phyloP scores from a whole-genome alignment of 2,113 vertebrate species.

The Centropus unirufus region DNA sequence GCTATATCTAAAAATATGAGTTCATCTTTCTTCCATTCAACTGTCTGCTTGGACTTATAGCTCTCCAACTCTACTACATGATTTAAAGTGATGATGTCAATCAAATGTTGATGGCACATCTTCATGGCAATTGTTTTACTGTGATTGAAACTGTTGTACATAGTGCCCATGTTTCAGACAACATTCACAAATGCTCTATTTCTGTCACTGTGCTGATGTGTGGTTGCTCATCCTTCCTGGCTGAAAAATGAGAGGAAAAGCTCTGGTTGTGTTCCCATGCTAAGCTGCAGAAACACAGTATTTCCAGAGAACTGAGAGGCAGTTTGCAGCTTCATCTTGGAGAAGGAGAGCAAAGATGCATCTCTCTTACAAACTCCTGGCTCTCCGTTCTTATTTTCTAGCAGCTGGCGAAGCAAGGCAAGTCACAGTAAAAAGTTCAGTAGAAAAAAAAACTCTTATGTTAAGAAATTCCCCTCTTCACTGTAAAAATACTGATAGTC shows the following conservation, averaged over 20 bases:
- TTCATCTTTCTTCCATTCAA: neutral
- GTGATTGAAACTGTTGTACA: constrained; percentile 20
- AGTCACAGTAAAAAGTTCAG: neutral
- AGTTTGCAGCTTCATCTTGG: neutral
- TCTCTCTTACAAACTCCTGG: neutral
- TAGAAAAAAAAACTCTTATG: neutral
- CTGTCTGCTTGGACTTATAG: neutral
- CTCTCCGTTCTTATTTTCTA: neutral
- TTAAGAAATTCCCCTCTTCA: neutral
- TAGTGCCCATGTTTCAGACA: neutral
- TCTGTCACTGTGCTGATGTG: neutral
- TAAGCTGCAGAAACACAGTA: neutral
- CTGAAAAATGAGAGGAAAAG: constrained; percentile 27
- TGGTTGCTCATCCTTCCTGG: constrained; percentile 42
- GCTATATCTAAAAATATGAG: neutral
- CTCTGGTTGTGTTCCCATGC: neutral
- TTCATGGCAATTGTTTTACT: constrained; percentile 19
- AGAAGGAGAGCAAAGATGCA: neutral
- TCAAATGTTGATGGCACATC: neutral
- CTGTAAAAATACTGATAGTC: neutral
- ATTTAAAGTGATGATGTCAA: neutral
- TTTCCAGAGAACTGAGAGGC: neutral
- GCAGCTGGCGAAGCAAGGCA: neutral
- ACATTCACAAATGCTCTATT: constrained; percentile 29
- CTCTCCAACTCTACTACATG: neutral